Percentiles rank a stretch among this genome's conserved stretches.
Evolutionary conservation across 2,113 vertebrate species (phyloP).

Genomic region (Otis tarda): DNA sequence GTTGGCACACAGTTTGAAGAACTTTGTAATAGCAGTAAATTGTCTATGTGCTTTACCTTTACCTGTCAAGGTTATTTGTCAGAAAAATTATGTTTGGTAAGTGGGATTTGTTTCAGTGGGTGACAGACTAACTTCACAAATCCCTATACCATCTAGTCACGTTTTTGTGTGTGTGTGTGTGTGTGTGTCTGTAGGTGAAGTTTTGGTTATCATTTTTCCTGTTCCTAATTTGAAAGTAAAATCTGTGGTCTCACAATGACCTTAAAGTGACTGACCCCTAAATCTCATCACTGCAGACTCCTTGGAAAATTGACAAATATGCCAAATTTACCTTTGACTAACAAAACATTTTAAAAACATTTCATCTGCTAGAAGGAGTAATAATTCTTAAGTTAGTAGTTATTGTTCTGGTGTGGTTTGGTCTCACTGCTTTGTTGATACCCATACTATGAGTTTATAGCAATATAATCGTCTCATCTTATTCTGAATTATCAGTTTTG

Average conservation of each 20-base stretch:
- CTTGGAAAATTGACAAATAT: constrained; percentile 79
- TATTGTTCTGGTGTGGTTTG: neutral
- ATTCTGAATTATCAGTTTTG: constrained; percentile 23
- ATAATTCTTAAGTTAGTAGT: constrained; percentile 38
- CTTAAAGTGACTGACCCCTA: constrained; percentile 77
- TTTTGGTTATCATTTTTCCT: constrained; percentile 72
- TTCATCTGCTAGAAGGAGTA: constrained; percentile 56
- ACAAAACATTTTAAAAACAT: constrained; percentile 70
- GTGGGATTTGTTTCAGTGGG: constrained; percentile 27
- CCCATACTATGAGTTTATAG: neutral
- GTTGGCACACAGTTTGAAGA: constrained; percentile 45
- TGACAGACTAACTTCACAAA: constrained; percentile 62
- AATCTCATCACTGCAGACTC: constrained; percentile 77
- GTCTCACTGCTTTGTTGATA: neutral
- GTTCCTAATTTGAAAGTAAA: constrained; percentile 79
- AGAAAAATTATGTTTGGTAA: constrained; percentile 71
- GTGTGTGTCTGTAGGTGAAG: constrained; percentile 34
- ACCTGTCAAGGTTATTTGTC: constrained; percentile 79
- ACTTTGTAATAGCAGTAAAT: constrained; percentile 40
- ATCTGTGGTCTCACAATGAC: constrained; percentile 76
- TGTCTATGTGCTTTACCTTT: constrained; percentile 47
- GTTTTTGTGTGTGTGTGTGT: neutral
- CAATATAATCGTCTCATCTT: neutral
- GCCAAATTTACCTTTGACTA: constrained; percentile 70
- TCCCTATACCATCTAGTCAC: constrained; percentile 29